These are phyloP conservation scores for Andrena dorsata DNA, from an alignment of 2,888 invertebrate genomes.

Conservation along the genomic window DNA sequence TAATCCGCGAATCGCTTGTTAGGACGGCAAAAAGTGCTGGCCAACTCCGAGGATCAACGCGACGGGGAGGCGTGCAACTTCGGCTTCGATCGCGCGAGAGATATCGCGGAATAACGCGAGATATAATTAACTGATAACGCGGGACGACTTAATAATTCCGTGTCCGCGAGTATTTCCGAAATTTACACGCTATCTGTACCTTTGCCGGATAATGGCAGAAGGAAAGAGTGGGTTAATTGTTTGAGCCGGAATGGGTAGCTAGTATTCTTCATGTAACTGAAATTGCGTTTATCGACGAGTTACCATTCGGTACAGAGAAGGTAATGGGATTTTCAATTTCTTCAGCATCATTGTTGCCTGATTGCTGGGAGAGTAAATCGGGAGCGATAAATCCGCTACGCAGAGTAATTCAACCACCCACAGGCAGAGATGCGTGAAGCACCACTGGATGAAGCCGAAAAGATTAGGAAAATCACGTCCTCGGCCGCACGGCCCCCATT, in stretches of 20 bases:
- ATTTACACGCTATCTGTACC: background rate
- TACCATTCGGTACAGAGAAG: no score
- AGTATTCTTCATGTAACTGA: no score
- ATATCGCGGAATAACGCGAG: conserved; percentile 43
- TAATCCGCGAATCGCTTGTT: conserved; percentile 69
- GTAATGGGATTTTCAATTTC: no score
- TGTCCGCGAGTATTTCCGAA: background rate
- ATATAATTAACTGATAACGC: conserved; percentile 48
- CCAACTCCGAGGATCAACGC: conserved; percentile 1
- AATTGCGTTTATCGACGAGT: no score
- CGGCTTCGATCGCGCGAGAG: conserved; percentile 41
- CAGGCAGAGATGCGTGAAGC: background rate
- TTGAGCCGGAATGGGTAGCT: no score
- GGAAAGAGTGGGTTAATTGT: no score
- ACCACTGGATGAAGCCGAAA: conserved; percentile 5
- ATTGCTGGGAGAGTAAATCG: background rate
- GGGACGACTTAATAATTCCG: conserved; percentile 44
- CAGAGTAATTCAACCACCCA: background rate
- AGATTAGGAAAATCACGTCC: conserved; percentile 62
- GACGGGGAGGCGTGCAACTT: background rate
- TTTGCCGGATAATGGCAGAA: no score
- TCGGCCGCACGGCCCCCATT: conserved; percentile 71
- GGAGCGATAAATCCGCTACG: conserved; percentile 19
- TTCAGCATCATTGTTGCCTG: background rate
- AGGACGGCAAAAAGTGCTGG: conserved; percentile 36